phyloP scores from a whole-genome alignment of 2,797 vertebrate species.

The Pagetopsis macropterus region DNA sequence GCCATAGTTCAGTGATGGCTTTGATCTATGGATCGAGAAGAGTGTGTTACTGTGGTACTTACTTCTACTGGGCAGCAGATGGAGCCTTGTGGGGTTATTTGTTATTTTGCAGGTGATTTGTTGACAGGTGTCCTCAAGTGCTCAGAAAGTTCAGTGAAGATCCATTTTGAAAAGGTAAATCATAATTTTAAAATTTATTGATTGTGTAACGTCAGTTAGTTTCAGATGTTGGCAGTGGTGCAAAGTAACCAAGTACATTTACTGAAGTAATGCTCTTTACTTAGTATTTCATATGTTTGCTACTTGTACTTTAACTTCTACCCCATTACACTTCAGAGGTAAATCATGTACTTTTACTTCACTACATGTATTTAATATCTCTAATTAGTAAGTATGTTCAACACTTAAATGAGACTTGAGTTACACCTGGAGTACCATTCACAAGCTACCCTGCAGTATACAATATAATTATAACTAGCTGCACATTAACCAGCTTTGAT shows the following conservation, averaged over 20 bases:
- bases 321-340: too few species aligned
- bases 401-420: too few species aligned
- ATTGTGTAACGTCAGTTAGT: neutral
- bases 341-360: too few species aligned
- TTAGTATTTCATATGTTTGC: too few species aligned
- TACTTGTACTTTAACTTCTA: too few species aligned
- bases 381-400: too few species aligned
- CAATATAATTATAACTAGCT: too few species aligned
- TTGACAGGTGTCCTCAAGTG: too few species aligned
- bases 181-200: neutral
- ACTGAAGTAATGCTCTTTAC: neutral
- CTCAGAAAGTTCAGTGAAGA: neutral
- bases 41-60: neutral
- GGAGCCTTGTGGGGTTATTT: neutral
- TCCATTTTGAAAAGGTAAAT: constrained; percentile 3
- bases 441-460: too few species aligned
- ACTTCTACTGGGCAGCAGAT: constrained; percentile 6
- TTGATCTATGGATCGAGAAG: neutral
- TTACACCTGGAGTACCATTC: too few species aligned
- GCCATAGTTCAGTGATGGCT: neutral
- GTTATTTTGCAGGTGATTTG: neutral
- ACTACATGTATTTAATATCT: too few species aligned
- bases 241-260: neutral
- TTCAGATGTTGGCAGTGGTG: neutral
- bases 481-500: too few species aligned